Percentiles rank a stretch among this genome's conserved stretches.
Conservation (phyloP, 2,888 invertebrate species). For the Proisotoma minuta region DNA sequence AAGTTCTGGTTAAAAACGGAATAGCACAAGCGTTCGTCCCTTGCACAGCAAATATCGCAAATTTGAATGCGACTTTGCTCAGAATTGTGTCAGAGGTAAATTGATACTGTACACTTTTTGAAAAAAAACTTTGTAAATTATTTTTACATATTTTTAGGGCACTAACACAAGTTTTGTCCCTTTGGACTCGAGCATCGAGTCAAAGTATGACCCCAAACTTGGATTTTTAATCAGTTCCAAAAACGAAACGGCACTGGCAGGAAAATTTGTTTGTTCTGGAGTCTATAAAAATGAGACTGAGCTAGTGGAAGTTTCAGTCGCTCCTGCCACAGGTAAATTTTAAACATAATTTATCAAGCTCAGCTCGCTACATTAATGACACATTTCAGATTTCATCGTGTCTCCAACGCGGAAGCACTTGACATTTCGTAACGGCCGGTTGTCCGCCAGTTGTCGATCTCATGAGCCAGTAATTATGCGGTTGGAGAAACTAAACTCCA, state of each 20-base stretch:
- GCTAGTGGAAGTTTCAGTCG: constrained; percentile 34
- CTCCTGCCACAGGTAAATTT: constrained; percentile 22
- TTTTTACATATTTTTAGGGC: constrained; percentile 16
- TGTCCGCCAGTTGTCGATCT: constrained; percentile 31
- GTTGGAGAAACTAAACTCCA: constrained; percentile 24
- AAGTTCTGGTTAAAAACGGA: constrained; percentile 27
- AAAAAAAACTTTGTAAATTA: neutral
- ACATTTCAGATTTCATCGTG: constrained; percentile 24
- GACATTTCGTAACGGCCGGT: constrained; percentile 26
- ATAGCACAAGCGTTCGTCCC: constrained; percentile 32
- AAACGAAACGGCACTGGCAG: constrained; percentile 24
- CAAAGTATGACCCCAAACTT: constrained; percentile 31
- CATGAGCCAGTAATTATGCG: constrained; percentile 36
- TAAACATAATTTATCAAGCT: neutral
- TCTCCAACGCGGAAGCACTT: constrained; percentile 26
- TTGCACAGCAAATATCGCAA: constrained; percentile 35
- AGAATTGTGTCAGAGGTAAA: constrained; percentile 32
- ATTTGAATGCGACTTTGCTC: constrained; percentile 33
- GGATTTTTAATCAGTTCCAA: constrained; percentile 29
- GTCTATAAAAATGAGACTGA: constrained; percentile 35
- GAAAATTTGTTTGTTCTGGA: constrained; percentile 38
- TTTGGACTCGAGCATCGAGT: constrained; percentile 21
- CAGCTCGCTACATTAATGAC: neutral
- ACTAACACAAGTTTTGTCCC: constrained; percentile 27
- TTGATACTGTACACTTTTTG: neutral